Evolutionary conservation across 2,797 vertebrate species (phyloP), one percentile per base, ranked within the genome.

Genomic region (Pseudochromis fuscus): DNA sequence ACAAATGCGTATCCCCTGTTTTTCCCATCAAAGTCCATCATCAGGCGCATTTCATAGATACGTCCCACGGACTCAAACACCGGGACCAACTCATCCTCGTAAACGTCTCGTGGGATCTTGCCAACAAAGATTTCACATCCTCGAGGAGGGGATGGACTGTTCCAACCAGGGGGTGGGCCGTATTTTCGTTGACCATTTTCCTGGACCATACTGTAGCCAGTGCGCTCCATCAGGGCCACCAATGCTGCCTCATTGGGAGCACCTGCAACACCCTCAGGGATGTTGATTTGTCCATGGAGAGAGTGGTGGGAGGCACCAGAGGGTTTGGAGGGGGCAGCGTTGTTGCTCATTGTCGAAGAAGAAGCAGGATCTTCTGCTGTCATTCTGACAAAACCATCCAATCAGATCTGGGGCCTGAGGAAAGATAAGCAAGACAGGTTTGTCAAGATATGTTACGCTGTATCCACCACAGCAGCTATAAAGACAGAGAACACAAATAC

Each of bases 1-100:
- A 99, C 97, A 1, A 99, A 99, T 31, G 98, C 98, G 0, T 99
- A 99, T 50, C 98, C 98, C 0, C 98, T 94, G 89, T 99, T 99
- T 91, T 98, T 99, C 48, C 98, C 98, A 0, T 99, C 98, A 11
- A 99, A 99, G 92, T 99, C 98, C 98, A 99, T 99, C 98, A 99
- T 99, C 65, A 99, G 90, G 21, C 98, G 96, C 96, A 99, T 97
- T 93, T 99, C 98, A 0, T 99, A 99, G 92, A 99, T 98, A 69
- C 95, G 95, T 7, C 98, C 98, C 0, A 96, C 96, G 0, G 95
- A 86, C 92, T 99, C 98, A 1, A 99, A 99, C 70, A 98, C 96
- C 0, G 98, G 98, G 45, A 99, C 98, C 2, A 99, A 92, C 90
- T 99, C 98, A 3, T 99, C 98, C 82, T 99, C 98, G 0, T 99